Evolutionary conservation across 2,888 invertebrate genomes (phyloP).

Genomic region (Platynereis dumerilii): DNA sequence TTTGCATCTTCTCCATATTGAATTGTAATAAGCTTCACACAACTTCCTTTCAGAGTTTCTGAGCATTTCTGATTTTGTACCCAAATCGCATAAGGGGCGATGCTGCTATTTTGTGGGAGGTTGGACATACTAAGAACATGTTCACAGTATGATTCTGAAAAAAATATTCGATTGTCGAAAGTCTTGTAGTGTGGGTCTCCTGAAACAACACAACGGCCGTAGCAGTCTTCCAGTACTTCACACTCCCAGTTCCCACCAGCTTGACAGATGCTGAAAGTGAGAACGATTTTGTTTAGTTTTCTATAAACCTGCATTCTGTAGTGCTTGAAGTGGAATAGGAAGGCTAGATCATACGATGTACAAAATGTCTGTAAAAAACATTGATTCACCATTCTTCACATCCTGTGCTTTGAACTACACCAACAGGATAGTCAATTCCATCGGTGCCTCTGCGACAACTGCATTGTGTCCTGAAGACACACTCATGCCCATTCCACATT

Average conservation of each 20-base stretch:
- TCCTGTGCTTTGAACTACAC: conserved; percentile 18
- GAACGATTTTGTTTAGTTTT: too few species aligned
- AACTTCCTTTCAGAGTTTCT: conserved; percentile 22
- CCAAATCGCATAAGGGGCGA: conserved; percentile 30
- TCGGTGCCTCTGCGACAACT: conserved; percentile 33
- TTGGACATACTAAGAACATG: conserved; percentile 37
- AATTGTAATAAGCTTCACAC: conserved; percentile 34
- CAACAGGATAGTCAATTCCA: conserved; percentile 31
- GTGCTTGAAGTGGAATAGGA: too few species aligned
- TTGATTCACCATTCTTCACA: conserved; percentile 34
- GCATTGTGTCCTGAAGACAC: conserved; percentile 35
- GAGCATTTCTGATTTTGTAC: conserved; percentile 36
- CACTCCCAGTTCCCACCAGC: conserved; percentile 37
- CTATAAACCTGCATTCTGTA: too few species aligned
- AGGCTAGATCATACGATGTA: not conserved
- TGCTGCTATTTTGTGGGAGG: conserved; percentile 18
- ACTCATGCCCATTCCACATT: conserved; percentile 34
- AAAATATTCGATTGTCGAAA: conserved; percentile 84
- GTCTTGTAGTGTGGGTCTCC: conserved; percentile 87
- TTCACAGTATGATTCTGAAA: conserved; percentile 68
- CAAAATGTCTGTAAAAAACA: not conserved
- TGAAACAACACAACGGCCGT: too few species aligned
- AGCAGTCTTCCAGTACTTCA: conserved; percentile 32
- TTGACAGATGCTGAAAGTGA: conserved; percentile 28
- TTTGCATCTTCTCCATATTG: conserved; percentile 27